These are phyloP conservation scores for Pseudomyrmex gracilis DNA, from an alignment of 1,140 invertebrate species.

Conservation along the genomic window DNA sequence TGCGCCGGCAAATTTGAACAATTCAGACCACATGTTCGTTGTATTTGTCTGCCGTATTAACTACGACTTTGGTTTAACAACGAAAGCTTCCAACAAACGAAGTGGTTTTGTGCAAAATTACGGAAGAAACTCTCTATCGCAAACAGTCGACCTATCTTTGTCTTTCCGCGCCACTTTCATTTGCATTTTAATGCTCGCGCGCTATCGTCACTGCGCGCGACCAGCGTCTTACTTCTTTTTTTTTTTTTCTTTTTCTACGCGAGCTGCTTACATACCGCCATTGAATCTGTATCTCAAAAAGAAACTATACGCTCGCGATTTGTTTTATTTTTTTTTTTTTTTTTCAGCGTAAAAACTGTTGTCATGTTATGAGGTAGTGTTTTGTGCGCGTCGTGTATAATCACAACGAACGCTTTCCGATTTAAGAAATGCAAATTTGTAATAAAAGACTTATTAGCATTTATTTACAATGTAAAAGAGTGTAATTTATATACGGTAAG, in stretches of 20 bases:
- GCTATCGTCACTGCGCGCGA: conserved; percentile 6
- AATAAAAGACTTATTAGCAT: too few species aligned
- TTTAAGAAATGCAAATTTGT: too few species aligned
- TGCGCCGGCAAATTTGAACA: not conserved
- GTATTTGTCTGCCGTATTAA: conserved; percentile 58
- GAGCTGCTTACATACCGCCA: conserved; percentile 7
- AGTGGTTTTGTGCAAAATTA: conserved; percentile 12
- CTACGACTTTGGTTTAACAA: not conserved
- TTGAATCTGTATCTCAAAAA: conserved; percentile 16
- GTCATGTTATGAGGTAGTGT: not conserved
- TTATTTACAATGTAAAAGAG: too few species aligned
- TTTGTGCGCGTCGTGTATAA: not conserved
- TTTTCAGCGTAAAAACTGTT: not conserved
- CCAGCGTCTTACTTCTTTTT: conserved; percentile 3
- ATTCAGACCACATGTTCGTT: not conserved
- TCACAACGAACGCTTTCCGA: too few species aligned
- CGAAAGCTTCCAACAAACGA: conserved; percentile 3
- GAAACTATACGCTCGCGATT: too few species aligned
- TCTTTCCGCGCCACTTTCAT: conserved; percentile 44
- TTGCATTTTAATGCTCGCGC: conserved; percentile 65
- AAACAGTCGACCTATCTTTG: conserved; percentile 28
- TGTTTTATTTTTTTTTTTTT: not conserved
- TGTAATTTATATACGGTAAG: too few species aligned
- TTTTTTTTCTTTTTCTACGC: conserved; percentile 13
- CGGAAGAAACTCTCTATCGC: conserved; percentile 14